A percentile compares a stretch with the other conserved stretches of the same genome.
These are phyloP conservation scores for Ormyrus labotus DNA, from an alignment of 2,888 invertebrate species.

Conservation along the genomic window DNA sequence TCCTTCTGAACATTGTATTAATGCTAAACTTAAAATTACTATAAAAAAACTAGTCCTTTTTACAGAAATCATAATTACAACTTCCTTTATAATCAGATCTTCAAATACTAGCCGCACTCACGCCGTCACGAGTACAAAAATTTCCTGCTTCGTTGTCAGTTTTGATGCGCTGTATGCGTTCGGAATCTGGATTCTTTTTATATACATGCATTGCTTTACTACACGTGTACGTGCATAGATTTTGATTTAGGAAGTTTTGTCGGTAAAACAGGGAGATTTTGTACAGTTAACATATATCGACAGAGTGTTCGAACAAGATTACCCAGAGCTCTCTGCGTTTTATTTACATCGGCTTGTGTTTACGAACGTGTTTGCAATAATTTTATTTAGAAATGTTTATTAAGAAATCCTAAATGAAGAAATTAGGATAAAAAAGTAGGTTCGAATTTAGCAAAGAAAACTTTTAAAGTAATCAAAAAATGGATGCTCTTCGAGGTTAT, in stretches of 20 bases:
- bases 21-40: slow-evolving; percentile 50
- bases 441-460: no score
- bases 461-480: slow-evolving; percentile 68
- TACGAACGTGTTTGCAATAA: not conserved
- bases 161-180: not conserved
- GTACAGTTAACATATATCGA: no score
- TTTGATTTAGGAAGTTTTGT: no score
- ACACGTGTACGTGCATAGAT: no score
- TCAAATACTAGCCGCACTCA: not conserved
- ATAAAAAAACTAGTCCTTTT: slow-evolving; percentile 40
- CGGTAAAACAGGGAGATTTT: no score
- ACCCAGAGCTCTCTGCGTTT: not conserved
- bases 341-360: slow-evolving; percentile 1
- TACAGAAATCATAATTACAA: slow-evolving; percentile 22
- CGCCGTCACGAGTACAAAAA: not conserved
- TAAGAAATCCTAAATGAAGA: no score
- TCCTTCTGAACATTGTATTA: slow-evolving; percentile 58
- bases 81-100: slow-evolving; percentile 8
- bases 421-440: no score
- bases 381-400: no score
- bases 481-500: slow-evolving; percentile 86
- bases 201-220: no score
- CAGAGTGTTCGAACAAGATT: no score
- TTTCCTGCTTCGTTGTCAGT: slow-evolving; percentile 36
- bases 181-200: slow-evolving; percentile 6